These are phyloP conservation scores for Aeoliscus strigatus DNA, from an alignment of 2,797 vertebrate genomes.

Conservation along the genomic window DNA sequence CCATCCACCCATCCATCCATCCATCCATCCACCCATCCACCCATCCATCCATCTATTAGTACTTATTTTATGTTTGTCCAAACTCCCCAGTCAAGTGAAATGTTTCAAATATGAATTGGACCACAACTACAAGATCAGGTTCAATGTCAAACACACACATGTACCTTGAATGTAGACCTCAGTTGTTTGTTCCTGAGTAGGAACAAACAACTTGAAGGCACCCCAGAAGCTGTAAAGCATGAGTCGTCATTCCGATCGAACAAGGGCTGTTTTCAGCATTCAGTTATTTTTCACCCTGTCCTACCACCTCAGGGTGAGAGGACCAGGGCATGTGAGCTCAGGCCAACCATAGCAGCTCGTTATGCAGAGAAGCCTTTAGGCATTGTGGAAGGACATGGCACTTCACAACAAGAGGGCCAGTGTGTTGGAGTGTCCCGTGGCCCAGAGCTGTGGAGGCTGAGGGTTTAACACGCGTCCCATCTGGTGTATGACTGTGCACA, in stretches of 20 bases:
- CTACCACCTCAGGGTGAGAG: constrained; percentile 64
- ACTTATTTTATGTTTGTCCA: no score
- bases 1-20: no score
- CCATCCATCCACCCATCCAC: no score
- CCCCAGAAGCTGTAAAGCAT: constrained; percentile 43
- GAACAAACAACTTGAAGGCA: constrained; percentile 26
- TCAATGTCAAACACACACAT: constrained; percentile 22
- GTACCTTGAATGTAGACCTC: constrained; percentile 28
- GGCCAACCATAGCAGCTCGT: constrained; percentile 69
- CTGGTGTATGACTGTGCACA: constrained; percentile 72
- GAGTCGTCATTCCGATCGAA: constrained; percentile 56
- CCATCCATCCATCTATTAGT: no score
- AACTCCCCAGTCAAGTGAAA: no score
- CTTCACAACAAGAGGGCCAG: constrained; percentile 72
- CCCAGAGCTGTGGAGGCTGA: constrained; percentile 64
- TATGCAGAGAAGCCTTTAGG: constrained; percentile 61
- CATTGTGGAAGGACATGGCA: constrained; percentile 61
- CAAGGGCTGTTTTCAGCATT: constrained; percentile 70
- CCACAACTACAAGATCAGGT: no score
- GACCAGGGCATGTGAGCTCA: constrained; percentile 72
- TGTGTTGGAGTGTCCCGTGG: constrained; percentile 67
- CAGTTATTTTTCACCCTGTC: constrained; percentile 65
- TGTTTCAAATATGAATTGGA: no score
- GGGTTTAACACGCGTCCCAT: constrained; percentile 73
- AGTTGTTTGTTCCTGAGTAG: constrained; percentile 42